Evolutionary conservation across 2,888 invertebrate genomes (phyloP), one percentile per base, ranked within the genome.

Genomic region (Drosophila prolongata): DNA sequence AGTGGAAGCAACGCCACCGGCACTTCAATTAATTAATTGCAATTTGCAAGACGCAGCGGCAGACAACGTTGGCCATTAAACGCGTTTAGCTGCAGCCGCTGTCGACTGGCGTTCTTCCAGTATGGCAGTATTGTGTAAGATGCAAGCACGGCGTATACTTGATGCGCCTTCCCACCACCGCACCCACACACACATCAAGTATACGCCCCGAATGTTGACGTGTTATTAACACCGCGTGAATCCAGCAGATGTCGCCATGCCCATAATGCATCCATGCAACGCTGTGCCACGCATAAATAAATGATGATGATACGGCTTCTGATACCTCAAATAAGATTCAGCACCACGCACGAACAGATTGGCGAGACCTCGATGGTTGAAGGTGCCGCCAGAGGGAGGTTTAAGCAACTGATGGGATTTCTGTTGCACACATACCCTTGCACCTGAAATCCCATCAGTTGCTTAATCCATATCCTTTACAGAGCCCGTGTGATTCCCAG

Each of bases 1-100:
- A 11, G 50, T 19, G 38, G 78, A 61, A 44, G 53, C 76, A 49
- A 42, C 50, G 65, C 79, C 79, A 76, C 76, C 76, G 73, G 85
- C 82, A 81, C 82, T 87, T 85, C 83, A 80, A 87, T 87, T 86
- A 86, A 86, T 86, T 85, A 86, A 87, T 86, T 80, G 85, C 85
- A 85, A 85, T 81, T 87, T 87, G 81, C 75, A 72, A 71, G 83
- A 68, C 73, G 66, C 71, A 69, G 49, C 34, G 49, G 73, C 79
- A 70, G 68, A 75, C 69, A 78, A 69, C 59, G 78, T 68, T 74
- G 49, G 60, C 59, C 71, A 83, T 84, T 80, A 87, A 80, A 68
- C 62, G 75, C 75, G 89, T 75, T 84, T 88, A 86, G 87, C 53
- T 59, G 61, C 58, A 67, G 44, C 44, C 53, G 69, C 50, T 59